Percentiles rank a stretch among this genome's conserved stretches.
Conservation (phyloP, 2,888 invertebrate species). For the Gymnosoma rotundatum region DNA sequence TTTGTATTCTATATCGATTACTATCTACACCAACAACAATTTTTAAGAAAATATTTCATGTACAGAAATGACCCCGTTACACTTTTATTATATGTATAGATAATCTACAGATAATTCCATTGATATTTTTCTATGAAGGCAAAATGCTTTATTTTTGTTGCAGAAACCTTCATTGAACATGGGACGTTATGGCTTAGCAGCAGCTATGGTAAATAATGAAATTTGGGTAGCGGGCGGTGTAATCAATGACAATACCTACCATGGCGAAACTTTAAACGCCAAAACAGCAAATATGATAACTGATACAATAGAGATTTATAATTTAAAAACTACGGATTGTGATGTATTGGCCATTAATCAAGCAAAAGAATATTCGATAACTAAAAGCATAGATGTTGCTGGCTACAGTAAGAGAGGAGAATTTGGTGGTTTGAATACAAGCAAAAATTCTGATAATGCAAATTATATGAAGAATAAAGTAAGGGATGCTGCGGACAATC, state of each 20-base stretch:
- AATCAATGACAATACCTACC: conserved; percentile 76
- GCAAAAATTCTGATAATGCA: conserved; percentile 8
- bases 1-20: too few species aligned
- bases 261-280: conserved; percentile 47
- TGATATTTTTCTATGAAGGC: not conserved
- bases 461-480: conserved; percentile 3
- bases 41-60: too few species aligned
- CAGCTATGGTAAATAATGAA: conserved; percentile 76
- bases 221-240: conserved; percentile 90
- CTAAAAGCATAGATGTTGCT: conserved; percentile 8
- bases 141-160: conserved; percentile 7
- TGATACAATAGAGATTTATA: conserved; percentile 74
- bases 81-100: conserved; percentile 28
- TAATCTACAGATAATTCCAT: too few species aligned
- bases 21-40: too few species aligned
- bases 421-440: not conserved
- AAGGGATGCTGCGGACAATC: conserved; percentile 36
- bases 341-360: conserved; percentile 56
- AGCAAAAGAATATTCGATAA: conserved; percentile 32
- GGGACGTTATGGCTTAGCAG: conserved; percentile 75
- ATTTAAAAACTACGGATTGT: conserved; percentile 64
- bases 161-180: conserved; percentile 74
- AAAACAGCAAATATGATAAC: conserved; percentile 71
- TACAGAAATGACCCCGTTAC: not conserved
- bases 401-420: not conserved